These are phyloP conservation scores for Thalassophryne amazonica DNA, from an alignment of 2,797 vertebrate genomes.

Conservation along the genomic window DNA sequence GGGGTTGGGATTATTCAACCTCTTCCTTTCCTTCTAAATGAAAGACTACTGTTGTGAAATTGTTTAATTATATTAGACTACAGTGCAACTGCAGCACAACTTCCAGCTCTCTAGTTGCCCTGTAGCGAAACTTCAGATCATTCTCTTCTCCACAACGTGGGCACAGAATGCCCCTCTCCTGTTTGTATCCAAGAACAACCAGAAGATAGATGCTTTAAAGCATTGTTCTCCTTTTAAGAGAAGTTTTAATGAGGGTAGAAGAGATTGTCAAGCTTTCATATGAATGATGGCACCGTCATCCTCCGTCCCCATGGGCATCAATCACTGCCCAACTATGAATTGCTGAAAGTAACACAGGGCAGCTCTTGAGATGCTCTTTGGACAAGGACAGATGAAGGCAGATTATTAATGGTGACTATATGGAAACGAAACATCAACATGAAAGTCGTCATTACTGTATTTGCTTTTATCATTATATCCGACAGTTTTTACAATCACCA, in stretches of 20 bases:
- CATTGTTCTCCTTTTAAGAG: constrained; percentile 44
- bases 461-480: constrained; percentile 16
- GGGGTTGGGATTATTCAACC: no score
- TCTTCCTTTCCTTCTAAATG: no score
- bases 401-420: constrained; percentile 60
- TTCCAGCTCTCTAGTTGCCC: no score
- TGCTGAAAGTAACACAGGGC: constrained; percentile 59
- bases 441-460: constrained; percentile 18
- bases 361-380: constrained; percentile 46
- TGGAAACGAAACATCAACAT: constrained; percentile 35
- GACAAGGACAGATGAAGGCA: constrained; percentile 67
- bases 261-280: constrained; percentile 43
- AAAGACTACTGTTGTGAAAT: no score
- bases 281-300: constrained; percentile 73
- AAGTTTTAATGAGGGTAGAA: constrained; percentile 63
- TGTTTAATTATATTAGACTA: no score
- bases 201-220: constrained; percentile 25
- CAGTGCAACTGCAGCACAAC: no score
- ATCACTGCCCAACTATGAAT: constrained; percentile 69
- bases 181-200: constrained; percentile 23
- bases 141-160: constrained; percentile 14
- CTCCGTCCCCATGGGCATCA: constrained; percentile 59
- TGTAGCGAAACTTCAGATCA: no score
- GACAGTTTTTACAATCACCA: constrained; percentile 1
- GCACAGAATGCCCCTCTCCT: constrained; percentile 14